phyloP scores from a whole-genome alignment of 2,888 invertebrate genomes.

The Ormyrus labotus region DNA sequence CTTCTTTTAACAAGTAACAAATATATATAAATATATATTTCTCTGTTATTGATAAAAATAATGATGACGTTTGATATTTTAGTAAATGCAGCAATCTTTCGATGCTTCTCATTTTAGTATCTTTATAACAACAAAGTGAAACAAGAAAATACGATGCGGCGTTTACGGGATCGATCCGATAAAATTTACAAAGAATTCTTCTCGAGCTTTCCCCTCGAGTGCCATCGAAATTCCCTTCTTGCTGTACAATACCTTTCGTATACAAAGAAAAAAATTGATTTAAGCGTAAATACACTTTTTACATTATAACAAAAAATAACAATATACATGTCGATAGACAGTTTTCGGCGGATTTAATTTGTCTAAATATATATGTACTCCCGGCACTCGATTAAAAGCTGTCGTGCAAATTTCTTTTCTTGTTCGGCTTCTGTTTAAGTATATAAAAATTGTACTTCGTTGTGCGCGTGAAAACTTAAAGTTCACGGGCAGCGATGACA shows the following conservation, averaged over 20 bases:
- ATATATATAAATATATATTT: constrained; percentile 49
- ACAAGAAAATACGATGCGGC: not conserved
- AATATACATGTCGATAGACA: too few relatives aligned
- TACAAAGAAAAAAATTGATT: constrained; percentile 30
- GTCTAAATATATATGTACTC: too few relatives aligned
- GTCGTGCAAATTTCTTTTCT: not conserved
- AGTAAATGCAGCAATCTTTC: constrained; percentile 65
- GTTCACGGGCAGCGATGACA: too few relatives aligned
- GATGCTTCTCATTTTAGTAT: constrained; percentile 47
- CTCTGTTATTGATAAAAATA: constrained; percentile 51
- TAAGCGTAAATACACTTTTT: too few relatives aligned
- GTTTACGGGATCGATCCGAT: too few relatives aligned
- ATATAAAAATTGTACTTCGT: constrained; percentile 53
- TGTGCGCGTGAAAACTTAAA: constrained; percentile 3
- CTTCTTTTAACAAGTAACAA: constrained; percentile 63
- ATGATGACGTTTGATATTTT: constrained; percentile 48
- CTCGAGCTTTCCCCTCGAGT: not conserved
- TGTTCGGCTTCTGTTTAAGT: constrained; percentile 38
- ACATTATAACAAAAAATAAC: constrained; percentile 46
- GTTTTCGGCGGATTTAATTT: too few relatives aligned
- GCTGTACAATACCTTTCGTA: constrained; percentile 44
- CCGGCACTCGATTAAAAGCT: constrained; percentile 38
- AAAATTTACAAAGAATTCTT: too few relatives aligned
- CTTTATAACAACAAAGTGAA: not conserved
- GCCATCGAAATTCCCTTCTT: constrained; percentile 3